phyloP scores from a whole-genome alignment of 2,797 vertebrate genomes.

The Alca torda region DNA sequence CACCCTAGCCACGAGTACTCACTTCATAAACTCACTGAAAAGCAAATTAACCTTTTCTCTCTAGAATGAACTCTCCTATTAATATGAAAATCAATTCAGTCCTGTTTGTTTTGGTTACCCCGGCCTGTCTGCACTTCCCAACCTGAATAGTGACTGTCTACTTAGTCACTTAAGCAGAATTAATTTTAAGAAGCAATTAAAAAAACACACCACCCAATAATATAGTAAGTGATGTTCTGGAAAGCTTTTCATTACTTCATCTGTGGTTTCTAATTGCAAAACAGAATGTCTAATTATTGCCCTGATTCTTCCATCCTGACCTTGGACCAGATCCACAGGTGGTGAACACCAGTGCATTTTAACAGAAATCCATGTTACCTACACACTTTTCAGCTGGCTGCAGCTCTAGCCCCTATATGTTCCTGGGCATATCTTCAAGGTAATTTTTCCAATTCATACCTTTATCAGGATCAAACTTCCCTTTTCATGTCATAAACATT shows the following conservation, averaged over 20 bases:
- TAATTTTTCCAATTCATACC: background rate
- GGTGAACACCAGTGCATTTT: background rate
- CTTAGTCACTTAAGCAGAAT: constrained; percentile 61
- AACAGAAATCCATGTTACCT: background rate
- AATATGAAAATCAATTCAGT: constrained; percentile 74
- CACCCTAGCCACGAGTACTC: constrained; percentile 53
- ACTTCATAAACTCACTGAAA: constrained; percentile 71
- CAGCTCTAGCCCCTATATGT: background rate
- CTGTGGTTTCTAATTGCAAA: constrained; percentile 51
- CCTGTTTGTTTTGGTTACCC: constrained; percentile 59
- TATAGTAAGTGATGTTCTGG: constrained; percentile 45
- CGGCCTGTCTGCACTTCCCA: constrained; percentile 49
- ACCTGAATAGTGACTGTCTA: constrained; percentile 50
- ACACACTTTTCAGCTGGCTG: background rate
- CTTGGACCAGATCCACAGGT: background rate
- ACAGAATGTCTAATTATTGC: constrained; percentile 8
- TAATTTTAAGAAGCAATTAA: constrained; percentile 72
- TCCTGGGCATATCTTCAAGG: background rate
- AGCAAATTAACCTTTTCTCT: constrained; percentile 78
- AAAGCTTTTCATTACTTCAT: constrained; percentile 55
- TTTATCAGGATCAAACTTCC: background rate
- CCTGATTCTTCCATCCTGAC: background rate
- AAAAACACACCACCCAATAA: background rate
- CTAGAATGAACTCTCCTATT: constrained; percentile 66
- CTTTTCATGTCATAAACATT: background rate